A percentile compares a stretch with the other conserved stretches of the same genome.
Conservation (phyloP, 2,113 vertebrate genomes). For the Cariama cristata region DNA sequence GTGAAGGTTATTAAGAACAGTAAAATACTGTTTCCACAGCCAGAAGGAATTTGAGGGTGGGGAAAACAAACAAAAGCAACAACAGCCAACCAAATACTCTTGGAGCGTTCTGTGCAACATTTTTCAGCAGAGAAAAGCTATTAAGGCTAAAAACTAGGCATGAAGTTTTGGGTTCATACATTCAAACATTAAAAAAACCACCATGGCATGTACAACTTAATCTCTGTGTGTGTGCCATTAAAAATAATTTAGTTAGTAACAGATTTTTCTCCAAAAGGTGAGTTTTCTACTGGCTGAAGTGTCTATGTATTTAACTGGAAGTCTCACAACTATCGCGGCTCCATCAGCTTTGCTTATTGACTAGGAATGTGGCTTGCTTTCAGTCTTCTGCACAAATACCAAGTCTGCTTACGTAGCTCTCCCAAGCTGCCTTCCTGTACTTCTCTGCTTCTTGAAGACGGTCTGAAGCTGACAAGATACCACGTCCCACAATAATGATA, state of each 20-base stretch:
- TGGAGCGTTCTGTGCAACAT: background rate
- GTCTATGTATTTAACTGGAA: background rate
- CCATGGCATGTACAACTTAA: background rate
- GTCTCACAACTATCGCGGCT: background rate
- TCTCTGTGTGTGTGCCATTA: background rate
- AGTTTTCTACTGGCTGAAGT: background rate
- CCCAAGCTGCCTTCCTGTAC: conserved; percentile 90
- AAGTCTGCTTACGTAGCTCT: conserved; percentile 84
- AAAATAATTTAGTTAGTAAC: background rate
- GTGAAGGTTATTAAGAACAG: background rate
- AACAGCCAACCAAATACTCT: background rate
- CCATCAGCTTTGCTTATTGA: background rate
- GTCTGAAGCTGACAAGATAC: conserved; percentile 83
- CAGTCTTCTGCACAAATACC: background rate
- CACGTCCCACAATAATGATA: conserved; percentile 94
- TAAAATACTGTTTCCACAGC: background rate
- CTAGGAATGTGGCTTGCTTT: background rate
- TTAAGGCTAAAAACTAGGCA: background rate
- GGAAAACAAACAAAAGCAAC: background rate
- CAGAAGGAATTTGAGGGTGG: background rate
- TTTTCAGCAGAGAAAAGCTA: background rate
- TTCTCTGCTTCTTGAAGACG: conserved; percentile 81
- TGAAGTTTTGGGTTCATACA: background rate
- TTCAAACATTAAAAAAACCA: background rate
- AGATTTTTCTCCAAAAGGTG: background rate